Conservation (phyloP, 2,797 vertebrate species). For the Kryptolebias ocellatus region DNA sequence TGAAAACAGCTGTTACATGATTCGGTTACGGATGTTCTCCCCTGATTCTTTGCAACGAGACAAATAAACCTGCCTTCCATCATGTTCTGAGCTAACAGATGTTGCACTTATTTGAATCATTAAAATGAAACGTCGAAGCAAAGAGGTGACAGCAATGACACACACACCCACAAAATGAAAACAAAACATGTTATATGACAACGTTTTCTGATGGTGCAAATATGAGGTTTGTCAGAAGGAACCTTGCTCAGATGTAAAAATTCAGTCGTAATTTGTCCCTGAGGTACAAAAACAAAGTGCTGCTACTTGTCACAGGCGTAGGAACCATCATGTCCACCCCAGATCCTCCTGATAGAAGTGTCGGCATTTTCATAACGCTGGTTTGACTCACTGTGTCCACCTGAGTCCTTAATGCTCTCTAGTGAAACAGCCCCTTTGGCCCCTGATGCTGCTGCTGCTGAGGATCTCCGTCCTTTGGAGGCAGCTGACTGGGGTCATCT, state of each 20-base stretch:
- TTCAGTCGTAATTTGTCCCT: conserved; percentile 59
- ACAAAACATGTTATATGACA: not conserved
- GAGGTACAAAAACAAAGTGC: conserved; percentile 60
- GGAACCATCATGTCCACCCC: conserved; percentile 7
- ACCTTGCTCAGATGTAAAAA: conserved; percentile 20
- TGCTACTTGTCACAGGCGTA: conserved; percentile 37
- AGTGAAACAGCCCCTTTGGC: conserved; percentile 80
- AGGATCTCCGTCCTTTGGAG: conserved; percentile 78
- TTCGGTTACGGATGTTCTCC: not conserved
- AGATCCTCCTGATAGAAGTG: conserved; percentile 26
- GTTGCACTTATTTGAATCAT: not conserved
- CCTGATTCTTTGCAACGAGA: conserved; percentile 1
- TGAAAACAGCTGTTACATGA: not conserved
- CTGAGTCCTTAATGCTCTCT: conserved; percentile 27
- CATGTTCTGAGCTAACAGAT: not conserved
- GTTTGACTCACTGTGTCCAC: conserved; percentile 41
- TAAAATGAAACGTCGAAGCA: conserved; percentile 10
- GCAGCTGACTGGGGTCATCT: conserved; percentile 86
- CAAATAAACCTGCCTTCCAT: not conserved
- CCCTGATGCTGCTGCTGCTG: conserved; percentile 27
- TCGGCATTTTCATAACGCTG: conserved; percentile 1
- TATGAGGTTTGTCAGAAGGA: conserved; percentile 16
- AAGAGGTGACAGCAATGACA: conserved; percentile 4
- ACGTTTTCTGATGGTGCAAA: conserved; percentile 16
- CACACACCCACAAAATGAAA: not conserved